Base-by-base conservation (phyloP, 2,888 invertebrate genomes). In the Fragum fragum region DNA sequence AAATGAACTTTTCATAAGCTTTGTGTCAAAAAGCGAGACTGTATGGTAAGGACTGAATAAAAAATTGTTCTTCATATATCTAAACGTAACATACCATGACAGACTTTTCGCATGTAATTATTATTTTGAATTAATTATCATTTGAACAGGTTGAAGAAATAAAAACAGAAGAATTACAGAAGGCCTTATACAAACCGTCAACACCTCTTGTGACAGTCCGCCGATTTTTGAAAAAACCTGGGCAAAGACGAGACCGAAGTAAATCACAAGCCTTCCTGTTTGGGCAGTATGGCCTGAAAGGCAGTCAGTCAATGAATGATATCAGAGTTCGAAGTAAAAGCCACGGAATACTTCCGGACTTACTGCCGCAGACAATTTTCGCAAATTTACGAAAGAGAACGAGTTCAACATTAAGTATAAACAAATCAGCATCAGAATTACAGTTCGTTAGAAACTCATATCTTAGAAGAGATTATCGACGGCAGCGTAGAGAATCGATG, bases 231-330 rank as follows among this genome's bases (percentile, higher is more conserved):
- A 72, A 66, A 42, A 71, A 63, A 6, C 26, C 23, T 7, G 52
- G 36, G 29, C 53, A 63, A 14, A 66, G 42, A 61, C 59, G 52
- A 47, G 70, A 71, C 36, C 59, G 70, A 18, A 61, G 71, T 28
- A 52, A 66, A 66, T 66, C 66, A 9, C 21, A 39, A 26, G 39
- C 36, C 11, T 28, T 42, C 42, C 23, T 66, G 7, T 18, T 21
- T 66, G 23, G 42, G 32, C 39, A n/a, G 0, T 1, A 0, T n/a
- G 57, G 66, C 7, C 42, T 77, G 66, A 77, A 72, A 28, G 36
- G n/a, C 7, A 55, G 72, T n/a, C 72, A 66, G 66, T 77, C 77
- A 1, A 77, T 66, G 66, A 16, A 16, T 36, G 66, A 66, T 32
- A 32, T 66, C 1, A 14, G 66, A 28, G 21, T 26, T 14, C 14